Conservation (phyloP, 2,888 invertebrate genomes). For the Lasioglossum villosulum region DNA sequence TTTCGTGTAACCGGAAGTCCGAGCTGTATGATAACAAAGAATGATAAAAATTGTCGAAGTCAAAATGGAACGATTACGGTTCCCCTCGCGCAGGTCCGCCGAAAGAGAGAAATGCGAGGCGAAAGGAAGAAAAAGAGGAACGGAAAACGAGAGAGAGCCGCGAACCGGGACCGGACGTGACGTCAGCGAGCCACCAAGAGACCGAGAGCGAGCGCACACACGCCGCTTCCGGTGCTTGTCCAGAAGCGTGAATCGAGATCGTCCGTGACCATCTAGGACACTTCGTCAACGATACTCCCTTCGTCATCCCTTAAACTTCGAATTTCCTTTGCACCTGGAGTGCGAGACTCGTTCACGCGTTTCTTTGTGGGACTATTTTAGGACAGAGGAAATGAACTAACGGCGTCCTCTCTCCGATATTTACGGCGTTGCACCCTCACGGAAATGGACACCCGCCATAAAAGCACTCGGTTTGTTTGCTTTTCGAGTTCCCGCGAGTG, state of each 20-base stretch:
- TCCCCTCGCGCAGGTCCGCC: background rate
- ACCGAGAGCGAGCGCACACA: constrained; percentile 32
- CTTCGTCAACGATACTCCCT: background rate
- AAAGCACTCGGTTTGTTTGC: constrained; percentile 19
- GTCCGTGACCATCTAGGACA: background rate
- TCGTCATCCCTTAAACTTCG: background rate
- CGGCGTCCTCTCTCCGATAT: background rate
- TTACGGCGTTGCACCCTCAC: constrained; percentile 14
- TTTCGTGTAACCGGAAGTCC: too few relatives aligned
- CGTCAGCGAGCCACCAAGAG: constrained; percentile 70
- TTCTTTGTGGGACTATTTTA: background rate
- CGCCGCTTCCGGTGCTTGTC: constrained; percentile 60
- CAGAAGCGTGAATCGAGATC: constrained; percentile 45
- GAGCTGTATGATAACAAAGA: too few relatives aligned
- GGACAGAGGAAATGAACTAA: background rate
- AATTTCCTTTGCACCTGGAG: background rate
- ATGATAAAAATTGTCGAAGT: background rate
- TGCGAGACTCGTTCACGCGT: background rate
- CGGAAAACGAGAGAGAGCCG: constrained; percentile 36
- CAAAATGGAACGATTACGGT: background rate
- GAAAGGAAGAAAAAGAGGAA: constrained; percentile 26
- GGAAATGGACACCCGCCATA: constrained; percentile 10
- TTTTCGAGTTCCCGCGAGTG: constrained; percentile 1
- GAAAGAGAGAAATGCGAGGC: background rate
- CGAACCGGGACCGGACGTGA: constrained; percentile 73